Evolutionary conservation across 1,140 invertebrate species (phyloP).

Genomic region (Wiebesia pumilae): DNA sequence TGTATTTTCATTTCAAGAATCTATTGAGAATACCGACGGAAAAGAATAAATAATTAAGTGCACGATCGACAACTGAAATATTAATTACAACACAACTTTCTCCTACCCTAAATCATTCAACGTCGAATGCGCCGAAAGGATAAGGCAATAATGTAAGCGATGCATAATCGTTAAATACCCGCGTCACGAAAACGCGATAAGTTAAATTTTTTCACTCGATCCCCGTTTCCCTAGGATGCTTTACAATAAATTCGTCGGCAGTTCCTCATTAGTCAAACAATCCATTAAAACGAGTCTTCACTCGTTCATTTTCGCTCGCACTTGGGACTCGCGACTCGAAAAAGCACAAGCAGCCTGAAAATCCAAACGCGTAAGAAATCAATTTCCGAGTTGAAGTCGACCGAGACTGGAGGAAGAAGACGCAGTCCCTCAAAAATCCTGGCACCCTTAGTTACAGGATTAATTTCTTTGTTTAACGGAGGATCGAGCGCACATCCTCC

Average conservation of each 20-base stretch:
- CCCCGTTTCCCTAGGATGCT: neutral
- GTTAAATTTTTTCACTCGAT: neutral
- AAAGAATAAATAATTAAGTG: no score
- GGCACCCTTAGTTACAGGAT: conserved; percentile 31
- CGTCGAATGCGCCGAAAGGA: neutral
- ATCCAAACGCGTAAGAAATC: neutral
- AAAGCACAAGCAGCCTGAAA: neutral
- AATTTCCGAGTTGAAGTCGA: neutral
- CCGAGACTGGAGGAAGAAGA: neutral
- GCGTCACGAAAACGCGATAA: neutral
- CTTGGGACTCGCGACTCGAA: neutral
- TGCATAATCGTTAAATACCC: neutral
- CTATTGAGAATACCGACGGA: no score
- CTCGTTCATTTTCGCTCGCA: neutral
- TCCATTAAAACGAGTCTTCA: conserved; percentile 24
- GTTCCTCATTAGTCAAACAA: conserved; percentile 15
- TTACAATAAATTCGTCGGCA: conserved; percentile 3
- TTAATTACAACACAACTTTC: neutral
- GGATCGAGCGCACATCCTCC: neutral
- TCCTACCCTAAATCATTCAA: neutral
- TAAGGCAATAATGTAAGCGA: neutral
- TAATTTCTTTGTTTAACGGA: conserved; percentile 43
- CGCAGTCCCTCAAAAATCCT: neutral
- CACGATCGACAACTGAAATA: no score
- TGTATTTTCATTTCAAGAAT: no score